Percentiles rank a stretch among this genome's conserved stretches.
Evolutionary conservation across 2,888 invertebrate genomes (phyloP).

Genomic region (Tuta absoluta): DNA sequence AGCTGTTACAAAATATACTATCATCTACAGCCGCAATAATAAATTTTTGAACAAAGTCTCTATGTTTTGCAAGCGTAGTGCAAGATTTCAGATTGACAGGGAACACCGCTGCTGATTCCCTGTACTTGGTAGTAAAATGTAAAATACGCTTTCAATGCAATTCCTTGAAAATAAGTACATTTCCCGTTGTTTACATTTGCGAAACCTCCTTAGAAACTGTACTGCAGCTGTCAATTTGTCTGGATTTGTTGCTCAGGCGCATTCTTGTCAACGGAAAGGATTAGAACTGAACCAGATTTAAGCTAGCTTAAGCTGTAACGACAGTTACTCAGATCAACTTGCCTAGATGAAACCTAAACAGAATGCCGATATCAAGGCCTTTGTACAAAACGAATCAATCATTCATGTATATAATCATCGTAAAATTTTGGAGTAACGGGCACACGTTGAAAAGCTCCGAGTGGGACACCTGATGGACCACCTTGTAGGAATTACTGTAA

Average conservation of each 20-base stretch:
- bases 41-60: too few species aligned
- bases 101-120: neutral
- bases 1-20: too few species aligned
- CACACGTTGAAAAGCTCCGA: too few species aligned
- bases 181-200: neutral
- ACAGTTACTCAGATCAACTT: constrained; percentile 8
- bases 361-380: too few species aligned
- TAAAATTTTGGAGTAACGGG: too few species aligned
- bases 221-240: constrained; percentile 11
- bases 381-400: neutral
- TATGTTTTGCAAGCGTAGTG: too few species aligned
- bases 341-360: neutral
- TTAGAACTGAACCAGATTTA: neutral
- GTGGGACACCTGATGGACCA: too few species aligned
- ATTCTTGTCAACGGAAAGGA: neutral
- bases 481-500: too few species aligned
- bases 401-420: too few species aligned
- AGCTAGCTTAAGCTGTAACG: neutral
- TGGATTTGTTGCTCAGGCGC: constrained; percentile 14
- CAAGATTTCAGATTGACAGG: too few species aligned
- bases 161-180: neutral
- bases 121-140: neutral
- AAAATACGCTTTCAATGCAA: neutral
- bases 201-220: neutral
- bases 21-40: too few species aligned